Evolutionary conservation across 2,113 vertebrate species (phyloP).

Genomic region (Rhinolophus sinicus): DNA sequence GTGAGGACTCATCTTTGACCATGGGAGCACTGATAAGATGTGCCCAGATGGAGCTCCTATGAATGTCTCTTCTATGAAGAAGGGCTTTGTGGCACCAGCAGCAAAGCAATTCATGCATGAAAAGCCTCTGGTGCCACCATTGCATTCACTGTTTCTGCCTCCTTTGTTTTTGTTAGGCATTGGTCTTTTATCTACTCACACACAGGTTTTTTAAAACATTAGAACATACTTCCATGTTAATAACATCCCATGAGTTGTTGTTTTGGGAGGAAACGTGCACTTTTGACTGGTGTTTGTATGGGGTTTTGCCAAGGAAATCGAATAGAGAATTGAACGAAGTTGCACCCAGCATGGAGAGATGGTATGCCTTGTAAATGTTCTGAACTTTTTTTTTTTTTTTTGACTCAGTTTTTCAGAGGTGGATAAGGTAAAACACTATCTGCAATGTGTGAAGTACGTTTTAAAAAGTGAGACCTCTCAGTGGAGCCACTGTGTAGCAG

Average conservation of each 20-base stretch:
- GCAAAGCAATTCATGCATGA: not conserved
- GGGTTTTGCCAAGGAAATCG: not conserved
- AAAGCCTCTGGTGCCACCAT: not conserved
- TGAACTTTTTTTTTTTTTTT: not conserved
- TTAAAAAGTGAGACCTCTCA: not conserved
- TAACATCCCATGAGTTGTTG: not conserved
- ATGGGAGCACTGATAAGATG: constrained; percentile 63
- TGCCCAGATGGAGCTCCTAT: constrained; percentile 55
- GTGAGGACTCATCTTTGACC: constrained; percentile 55
- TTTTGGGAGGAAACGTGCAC: not conserved
- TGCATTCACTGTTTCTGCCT: not conserved
- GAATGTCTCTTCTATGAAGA: constrained; percentile 72
- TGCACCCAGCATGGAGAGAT: not conserved
- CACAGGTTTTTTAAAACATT: constrained; percentile 10
- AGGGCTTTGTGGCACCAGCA: constrained; percentile 51
- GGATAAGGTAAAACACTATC: not conserved
- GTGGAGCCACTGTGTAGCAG: not conserved
- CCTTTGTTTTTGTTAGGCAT: not conserved
- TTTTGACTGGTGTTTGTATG: not conserved
- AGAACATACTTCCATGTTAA: not conserved
- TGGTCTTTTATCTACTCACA: not conserved
- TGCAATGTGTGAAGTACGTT: not conserved
- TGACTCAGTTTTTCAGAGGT: not conserved
- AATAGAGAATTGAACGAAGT: not conserved
- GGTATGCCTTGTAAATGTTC: not conserved